A percentile compares a stretch with the other conserved stretches of the same genome.
Evolutionary conservation across 2,888 invertebrate species (phyloP).

Genomic region (Venusia cambrica): DNA sequence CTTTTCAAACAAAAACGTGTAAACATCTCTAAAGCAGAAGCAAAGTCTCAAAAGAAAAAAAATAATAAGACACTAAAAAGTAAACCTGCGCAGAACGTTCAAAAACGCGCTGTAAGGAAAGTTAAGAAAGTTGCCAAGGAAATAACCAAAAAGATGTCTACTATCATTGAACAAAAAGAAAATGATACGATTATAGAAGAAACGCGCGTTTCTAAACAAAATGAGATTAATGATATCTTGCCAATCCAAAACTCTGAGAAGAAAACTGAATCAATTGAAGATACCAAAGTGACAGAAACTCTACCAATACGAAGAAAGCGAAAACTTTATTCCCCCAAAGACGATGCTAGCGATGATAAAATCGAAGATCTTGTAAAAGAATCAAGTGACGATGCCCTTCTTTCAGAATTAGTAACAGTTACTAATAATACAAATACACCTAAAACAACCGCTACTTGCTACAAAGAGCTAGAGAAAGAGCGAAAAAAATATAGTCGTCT

Average conservation of each 20-base stretch:
- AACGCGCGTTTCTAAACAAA: slow-evolving; percentile 2
- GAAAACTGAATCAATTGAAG: slow-evolving; percentile 3
- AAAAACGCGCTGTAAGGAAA: slow-evolving; percentile 25
- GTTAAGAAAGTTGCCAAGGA: slow-evolving; percentile 30
- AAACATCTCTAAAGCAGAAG: slow-evolving; percentile 22
- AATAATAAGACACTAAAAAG: slow-evolving; percentile 38
- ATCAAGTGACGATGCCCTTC: slow-evolving; percentile 27
- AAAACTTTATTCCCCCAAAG: slow-evolving; percentile 65
- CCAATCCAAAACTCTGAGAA: slow-evolving; percentile 10
- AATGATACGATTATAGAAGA: slow-evolving; percentile 25
- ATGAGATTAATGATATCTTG: slow-evolving; percentile 13
- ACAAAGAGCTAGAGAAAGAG: slow-evolving; percentile 58
- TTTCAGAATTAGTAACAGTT: slow-evolving; percentile 33
- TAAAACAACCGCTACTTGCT: slow-evolving; percentile 44
- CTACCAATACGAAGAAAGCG: slow-evolving; percentile 44
- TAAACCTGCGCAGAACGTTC: slow-evolving; percentile 29
- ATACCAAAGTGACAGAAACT: slow-evolving; percentile 6
- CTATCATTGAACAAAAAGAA: slow-evolving; percentile 40
- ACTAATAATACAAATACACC: slow-evolving; percentile 29
- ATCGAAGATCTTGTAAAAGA: slow-evolving; percentile 16
- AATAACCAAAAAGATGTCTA: slow-evolving; percentile 38
- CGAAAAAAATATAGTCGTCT: slow-evolving; percentile 40
- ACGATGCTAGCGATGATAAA: slow-evolving; percentile 35
- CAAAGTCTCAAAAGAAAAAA: slow-evolving; percentile 17
- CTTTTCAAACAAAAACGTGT: slow-evolving; percentile 16